Conservation (phyloP, 2,888 invertebrate genomes). For the Phyllotreta striolata region DNA sequence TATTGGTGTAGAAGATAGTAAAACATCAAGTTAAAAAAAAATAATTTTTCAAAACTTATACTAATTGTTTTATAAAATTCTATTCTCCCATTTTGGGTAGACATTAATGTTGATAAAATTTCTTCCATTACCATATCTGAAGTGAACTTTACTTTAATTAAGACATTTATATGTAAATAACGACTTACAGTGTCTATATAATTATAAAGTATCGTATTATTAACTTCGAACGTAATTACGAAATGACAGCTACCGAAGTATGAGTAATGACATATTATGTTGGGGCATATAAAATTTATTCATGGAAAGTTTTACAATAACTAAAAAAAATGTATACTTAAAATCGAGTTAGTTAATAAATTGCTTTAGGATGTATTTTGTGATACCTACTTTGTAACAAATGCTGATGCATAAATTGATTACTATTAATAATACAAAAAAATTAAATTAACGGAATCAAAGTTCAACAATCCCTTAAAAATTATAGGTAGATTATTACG, state of each 20-base stretch:
- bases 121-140: slow-evolving; percentile 12
- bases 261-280: slow-evolving; percentile 15
- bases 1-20: too few species aligned
- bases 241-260: slow-evolving; percentile 19
- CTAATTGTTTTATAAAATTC: too few species aligned
- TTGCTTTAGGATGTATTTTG: too few species aligned
- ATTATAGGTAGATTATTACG: too few species aligned
- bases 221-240: slow-evolving; percentile 14
- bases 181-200: slow-evolving; percentile 21
- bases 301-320: slow-evolving; percentile 14
- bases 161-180: slow-evolving; percentile 21
- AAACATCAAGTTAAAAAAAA: too few species aligned
- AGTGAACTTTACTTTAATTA: slow-evolving; percentile 14
- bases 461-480: too few species aligned
- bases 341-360: too few species aligned
- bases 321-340: slow-evolving; percentile 6
- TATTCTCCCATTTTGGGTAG: slow-evolving; percentile 2
- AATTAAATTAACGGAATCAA: too few species aligned
- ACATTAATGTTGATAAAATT: slow-evolving; percentile 5
- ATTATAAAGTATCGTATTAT: slow-evolving; percentile 17
- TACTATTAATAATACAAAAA: too few species aligned
- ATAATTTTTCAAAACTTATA: too few species aligned
- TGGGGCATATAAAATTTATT: slow-evolving; percentile 17
- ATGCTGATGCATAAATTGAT: too few species aligned
- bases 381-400: too few species aligned